Percentiles rank a stretch among this genome's conserved stretches.
Evolutionary conservation across 2,113 vertebrate genomes (phyloP).

Genomic region (Bothrops jararaca): DNA sequence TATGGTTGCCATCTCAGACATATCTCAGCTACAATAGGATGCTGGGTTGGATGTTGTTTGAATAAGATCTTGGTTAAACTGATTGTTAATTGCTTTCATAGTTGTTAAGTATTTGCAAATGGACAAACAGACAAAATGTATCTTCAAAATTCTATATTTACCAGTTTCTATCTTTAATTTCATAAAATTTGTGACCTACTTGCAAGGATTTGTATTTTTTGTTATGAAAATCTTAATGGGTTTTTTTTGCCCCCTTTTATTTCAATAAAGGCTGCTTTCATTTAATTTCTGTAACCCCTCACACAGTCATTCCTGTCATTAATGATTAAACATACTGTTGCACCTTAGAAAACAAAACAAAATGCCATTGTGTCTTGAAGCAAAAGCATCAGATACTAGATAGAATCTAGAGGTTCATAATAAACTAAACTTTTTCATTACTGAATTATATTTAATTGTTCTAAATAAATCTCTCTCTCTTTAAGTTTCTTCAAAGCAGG

Average conservation of each 20-base stretch:
- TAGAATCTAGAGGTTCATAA: background rate
- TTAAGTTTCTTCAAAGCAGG: background rate
- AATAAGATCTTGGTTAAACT: background rate
- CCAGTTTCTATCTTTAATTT: background rate
- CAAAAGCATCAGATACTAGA: background rate
- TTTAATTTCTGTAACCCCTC: conserved; percentile 22
- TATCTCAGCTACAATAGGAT: too few species aligned
- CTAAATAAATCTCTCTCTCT: conserved; percentile 39
- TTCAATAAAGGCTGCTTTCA: conserved; percentile 12
- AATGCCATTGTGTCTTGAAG: background rate
- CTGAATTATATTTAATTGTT: conserved; percentile 43
- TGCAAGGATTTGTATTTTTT: conserved; percentile 7
- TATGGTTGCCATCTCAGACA: too few species aligned
- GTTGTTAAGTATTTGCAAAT: background rate
- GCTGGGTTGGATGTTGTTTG: background rate
- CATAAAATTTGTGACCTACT: conserved; percentile 19
- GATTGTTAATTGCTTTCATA: background rate
- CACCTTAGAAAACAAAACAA: conserved; percentile 26
- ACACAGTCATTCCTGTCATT: background rate
- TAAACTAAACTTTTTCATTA: conserved; percentile 36
- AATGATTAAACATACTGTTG: background rate
- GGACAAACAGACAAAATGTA: background rate
- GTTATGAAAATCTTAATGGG: conserved; percentile 11
- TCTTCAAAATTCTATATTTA: conserved; percentile 12
- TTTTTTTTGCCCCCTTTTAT: conserved; percentile 21